Evolutionary conservation across 2,797 vertebrate species (phyloP).

Genomic region (Centroberyx gerrardi): DNA sequence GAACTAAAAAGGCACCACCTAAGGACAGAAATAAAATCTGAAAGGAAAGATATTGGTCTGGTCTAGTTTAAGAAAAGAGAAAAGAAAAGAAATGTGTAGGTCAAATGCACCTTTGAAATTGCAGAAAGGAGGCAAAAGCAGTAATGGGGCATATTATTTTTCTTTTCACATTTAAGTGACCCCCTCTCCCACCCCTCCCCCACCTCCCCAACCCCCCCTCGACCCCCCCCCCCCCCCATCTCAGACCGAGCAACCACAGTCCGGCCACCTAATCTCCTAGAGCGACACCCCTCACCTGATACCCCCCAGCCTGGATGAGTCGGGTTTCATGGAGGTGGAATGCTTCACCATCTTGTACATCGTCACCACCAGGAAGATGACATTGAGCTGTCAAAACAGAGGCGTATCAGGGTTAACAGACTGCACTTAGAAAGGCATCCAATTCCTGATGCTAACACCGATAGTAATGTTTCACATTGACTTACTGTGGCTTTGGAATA

Average conservation of each 20-base stretch:
- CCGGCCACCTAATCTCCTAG: conserved; percentile 66
- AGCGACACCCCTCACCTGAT: conserved; percentile 92
- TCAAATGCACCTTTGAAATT: conserved; percentile 62
- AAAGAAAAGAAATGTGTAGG: conserved; percentile 62
- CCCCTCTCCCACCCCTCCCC: too few relatives aligned
- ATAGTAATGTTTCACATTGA: conserved; percentile 18
- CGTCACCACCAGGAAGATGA: conserved; percentile 98
- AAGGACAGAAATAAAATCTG: conserved; percentile 54
- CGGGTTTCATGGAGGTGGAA: conserved; percentile 98
- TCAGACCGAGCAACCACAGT: conserved; percentile 33
- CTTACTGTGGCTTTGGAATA: conserved; percentile 13
- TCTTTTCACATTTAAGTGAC: conserved; percentile 43
- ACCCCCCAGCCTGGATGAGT: conserved; percentile 98
- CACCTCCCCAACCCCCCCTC: background rate
- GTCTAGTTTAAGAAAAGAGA: conserved; percentile 45
- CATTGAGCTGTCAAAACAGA: conserved; percentile 96
- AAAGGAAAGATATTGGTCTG: conserved; percentile 56
- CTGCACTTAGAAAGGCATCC: conserved; percentile 71
- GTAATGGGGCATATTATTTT: conserved; percentile 67
- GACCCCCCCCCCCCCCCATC: background rate
- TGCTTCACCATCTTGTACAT: conserved; percentile 99
- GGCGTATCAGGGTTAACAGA: conserved; percentile 71
- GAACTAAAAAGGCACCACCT: conserved; percentile 48
- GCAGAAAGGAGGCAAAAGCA: conserved; percentile 50
- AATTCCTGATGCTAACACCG: conserved; percentile 54